Base-by-base conservation (phyloP, 2,888 invertebrate genomes). In the Chloromyia formosa region DNA sequence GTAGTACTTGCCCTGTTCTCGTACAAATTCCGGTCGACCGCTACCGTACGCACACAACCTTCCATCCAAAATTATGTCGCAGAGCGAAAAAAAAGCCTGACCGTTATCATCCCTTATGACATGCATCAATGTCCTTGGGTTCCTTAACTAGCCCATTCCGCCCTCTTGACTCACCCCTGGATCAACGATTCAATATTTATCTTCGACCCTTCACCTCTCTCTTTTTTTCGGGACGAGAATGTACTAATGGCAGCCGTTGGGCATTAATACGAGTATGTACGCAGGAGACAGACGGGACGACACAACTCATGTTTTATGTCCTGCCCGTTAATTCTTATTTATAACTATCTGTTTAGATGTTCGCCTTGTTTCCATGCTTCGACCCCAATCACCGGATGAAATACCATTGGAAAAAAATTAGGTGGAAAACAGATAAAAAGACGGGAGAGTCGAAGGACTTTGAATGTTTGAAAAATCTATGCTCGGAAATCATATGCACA, bases 251-350 rank as follows among this genome's bases (percentile, higher is more conserved):
- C 35, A 40, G 62, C 72, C 73, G 74, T 74, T 77, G 75, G 74
- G 72, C 75, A 75, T 77, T 74, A 75, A 75, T 77, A 58, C 56
- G 27, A 4, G 7, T 7, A 7, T 35, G 7, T 35, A 35, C 27
- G 54, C 23, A 53, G 60, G 71, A 61, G 74, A 64, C 49, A 42
- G 35, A 18, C 7, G 22, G 12, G 23, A 10, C 20, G 27, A 61
- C 54, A 35, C 27, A 27, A 54, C 54, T 72, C 60, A 53, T 72
- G 53, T 73, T 71, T 54, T 75, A 75, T 75, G 74, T 75, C 74
- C 73, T 74, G 75, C 69, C 74, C 77, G 75, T 69, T 77, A 77
- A 77, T 77, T 77, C 77, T 77, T 77, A 77, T 77, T 77, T 77
- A 77, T 77, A 75, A 77, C 77, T 77, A 77, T 75, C 77, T 76